Percentiles rank a stretch among this genome's conserved stretches.
Conservation (phyloP, 2,113 vertebrate genomes). For the Seriola dumerili region DNA sequence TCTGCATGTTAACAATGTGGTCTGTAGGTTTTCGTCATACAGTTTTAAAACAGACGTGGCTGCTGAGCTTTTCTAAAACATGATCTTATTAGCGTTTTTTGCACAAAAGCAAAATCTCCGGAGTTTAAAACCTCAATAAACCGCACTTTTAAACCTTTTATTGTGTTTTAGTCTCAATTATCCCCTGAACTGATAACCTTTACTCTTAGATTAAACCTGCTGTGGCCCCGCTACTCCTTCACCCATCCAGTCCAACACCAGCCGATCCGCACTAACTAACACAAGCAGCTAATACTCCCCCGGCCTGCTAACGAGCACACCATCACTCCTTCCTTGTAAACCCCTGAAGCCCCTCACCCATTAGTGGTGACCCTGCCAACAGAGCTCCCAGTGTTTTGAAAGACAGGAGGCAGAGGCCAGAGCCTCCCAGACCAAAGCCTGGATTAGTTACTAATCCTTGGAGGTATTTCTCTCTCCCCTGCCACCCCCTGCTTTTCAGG, state of each 20-base stretch:
- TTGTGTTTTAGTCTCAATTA: background rate
- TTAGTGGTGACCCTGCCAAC: slow-evolving; percentile 69
- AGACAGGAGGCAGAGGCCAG: slow-evolving; percentile 71
- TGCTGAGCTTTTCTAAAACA: background rate
- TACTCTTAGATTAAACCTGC: background rate
- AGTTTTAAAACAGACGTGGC: background rate
- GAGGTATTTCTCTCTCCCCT: slow-evolving; percentile 69
- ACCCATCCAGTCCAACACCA: slow-evolving; percentile 17
- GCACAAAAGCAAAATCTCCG: background rate
- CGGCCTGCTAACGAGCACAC: slow-evolving; percentile 64
- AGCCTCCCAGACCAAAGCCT: slow-evolving; percentile 70
- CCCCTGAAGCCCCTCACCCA: slow-evolving; percentile 58
- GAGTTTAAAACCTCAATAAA: background rate
- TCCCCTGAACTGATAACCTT: background rate
- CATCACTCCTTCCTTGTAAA: slow-evolving; percentile 64
- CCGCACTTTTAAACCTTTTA: background rate
- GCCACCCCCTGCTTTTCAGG: slow-evolving; percentile 65
- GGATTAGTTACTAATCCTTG: slow-evolving; percentile 80
- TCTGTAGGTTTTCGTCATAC: background rate
- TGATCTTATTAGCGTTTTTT: background rate
- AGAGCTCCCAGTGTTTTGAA: slow-evolving; percentile 70
- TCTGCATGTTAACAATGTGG: background rate
- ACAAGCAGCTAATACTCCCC: slow-evolving; percentile 48
- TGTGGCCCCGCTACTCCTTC: background rate
- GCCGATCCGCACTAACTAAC: slow-evolving; percentile 37